These are phyloP conservation scores for Sinodicranocentrus sp. DNA, from an alignment of 2,888 invertebrate species.

Conservation along the genomic window DNA sequence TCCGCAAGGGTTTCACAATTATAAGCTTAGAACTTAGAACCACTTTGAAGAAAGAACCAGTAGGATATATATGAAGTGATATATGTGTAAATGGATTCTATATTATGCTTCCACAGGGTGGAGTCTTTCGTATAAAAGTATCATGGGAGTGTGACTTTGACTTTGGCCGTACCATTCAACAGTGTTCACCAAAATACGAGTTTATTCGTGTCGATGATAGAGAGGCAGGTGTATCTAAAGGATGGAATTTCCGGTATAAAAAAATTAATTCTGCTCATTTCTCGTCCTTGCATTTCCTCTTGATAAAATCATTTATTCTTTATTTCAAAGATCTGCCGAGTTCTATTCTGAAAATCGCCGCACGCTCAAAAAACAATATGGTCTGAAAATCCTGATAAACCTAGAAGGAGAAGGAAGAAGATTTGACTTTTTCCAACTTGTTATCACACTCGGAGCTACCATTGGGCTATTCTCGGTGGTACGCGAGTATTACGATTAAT, in stretches of 20 bases:
- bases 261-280: conserved; percentile 22
- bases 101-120: conserved; percentile 70
- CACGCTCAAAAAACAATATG: conserved; percentile 21
- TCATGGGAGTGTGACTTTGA: conserved; percentile 68
- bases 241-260: conserved; percentile 10
- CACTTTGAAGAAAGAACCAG: too few relatives aligned
- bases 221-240: neutral
- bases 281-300: too few relatives aligned
- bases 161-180: conserved; percentile 74
- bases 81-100: too few relatives aligned
- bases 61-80: too few relatives aligned
- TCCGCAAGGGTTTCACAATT: too few relatives aligned
- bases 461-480: neutral
- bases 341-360: neutral
- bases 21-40: too few relatives aligned
- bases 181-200: conserved; percentile 79
- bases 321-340: too few relatives aligned
- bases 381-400: conserved; percentile 7
- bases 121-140: conserved; percentile 58
- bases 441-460: neutral
- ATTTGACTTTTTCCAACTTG: neutral
- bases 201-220: conserved; percentile 79
- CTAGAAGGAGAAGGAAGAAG: neutral
- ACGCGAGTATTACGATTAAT: too few relatives aligned
- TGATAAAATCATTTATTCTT: too few relatives aligned